Evolutionary conservation across 2,113 vertebrate genomes (phyloP).

Genomic region (Picathartes gymnocephalus): DNA sequence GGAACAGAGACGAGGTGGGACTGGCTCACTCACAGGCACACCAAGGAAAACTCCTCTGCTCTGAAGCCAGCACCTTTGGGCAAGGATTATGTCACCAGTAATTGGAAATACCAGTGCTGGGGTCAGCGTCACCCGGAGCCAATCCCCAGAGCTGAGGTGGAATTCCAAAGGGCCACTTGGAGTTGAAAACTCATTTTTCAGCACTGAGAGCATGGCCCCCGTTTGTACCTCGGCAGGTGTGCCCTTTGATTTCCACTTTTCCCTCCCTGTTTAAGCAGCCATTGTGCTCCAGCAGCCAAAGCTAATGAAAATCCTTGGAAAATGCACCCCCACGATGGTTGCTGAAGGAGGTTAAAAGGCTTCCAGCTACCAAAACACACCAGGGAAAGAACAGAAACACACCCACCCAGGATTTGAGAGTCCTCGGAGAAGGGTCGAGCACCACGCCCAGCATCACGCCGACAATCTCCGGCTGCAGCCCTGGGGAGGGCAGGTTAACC

Average conservation of each 20-base stretch:
- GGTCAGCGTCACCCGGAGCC: accelerated
- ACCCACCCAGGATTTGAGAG: neutral
- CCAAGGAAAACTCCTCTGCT: neutral
- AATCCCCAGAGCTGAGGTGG: neutral
- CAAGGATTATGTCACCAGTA: neutral
- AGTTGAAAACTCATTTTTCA: neutral
- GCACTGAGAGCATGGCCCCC: neutral
- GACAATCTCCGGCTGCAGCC: neutral
- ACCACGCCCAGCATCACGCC: neutral
- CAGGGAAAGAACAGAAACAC: neutral
- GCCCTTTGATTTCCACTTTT: neutral
- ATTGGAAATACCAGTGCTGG: neutral
- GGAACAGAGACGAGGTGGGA: neutral
- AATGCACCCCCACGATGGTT: neutral
- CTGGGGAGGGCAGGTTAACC: neutral
- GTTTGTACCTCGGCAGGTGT: neutral
- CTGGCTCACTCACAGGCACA: neutral
- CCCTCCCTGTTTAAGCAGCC: neutral
- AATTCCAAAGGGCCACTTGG: neutral
- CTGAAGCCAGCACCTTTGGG: neutral
- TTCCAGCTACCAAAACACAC: neutral
- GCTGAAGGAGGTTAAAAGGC: neutral
- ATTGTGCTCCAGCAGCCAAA: neutral
- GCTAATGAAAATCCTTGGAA: neutral
- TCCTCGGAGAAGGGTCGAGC: neutral